Evolutionary conservation across 2,797 vertebrate genomes (phyloP).

Genomic region (Natrix natrix): DNA sequence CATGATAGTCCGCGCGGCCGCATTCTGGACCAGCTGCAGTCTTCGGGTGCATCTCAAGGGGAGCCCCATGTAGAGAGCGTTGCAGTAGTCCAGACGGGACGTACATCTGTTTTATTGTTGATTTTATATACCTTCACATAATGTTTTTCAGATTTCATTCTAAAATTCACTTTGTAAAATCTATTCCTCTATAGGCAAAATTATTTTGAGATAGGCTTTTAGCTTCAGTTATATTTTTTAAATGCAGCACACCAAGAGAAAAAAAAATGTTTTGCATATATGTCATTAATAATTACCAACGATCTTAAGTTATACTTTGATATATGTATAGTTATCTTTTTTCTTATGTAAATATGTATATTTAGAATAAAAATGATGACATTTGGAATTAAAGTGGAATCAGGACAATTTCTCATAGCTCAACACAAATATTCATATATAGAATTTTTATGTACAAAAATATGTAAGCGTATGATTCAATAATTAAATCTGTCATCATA

Average conservation of each 20-base stretch:
- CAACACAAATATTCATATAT: neutral
- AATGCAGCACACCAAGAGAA: constrained; percentile 44
- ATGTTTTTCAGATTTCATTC: constrained; percentile 22
- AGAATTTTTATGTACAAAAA: constrained; percentile 2
- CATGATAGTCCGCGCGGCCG: too few relatives aligned
- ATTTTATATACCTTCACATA: too few relatives aligned
- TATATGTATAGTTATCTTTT: constrained; percentile 28
- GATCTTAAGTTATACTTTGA: constrained; percentile 52
- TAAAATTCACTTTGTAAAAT: constrained; percentile 47
- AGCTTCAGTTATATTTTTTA: constrained; percentile 50
- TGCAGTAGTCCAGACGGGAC: too few relatives aligned
- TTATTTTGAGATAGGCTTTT: constrained; percentile 54
- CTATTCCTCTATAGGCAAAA: constrained; percentile 25
- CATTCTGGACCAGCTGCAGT: too few relatives aligned
- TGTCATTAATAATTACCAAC: constrained; percentile 50
- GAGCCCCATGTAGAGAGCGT: too few relatives aligned
- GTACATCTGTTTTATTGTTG: too few relatives aligned
- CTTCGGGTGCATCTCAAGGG: too few relatives aligned
- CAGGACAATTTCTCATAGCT: neutral
- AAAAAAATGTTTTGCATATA: constrained; percentile 48
- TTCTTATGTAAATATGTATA: neutral
- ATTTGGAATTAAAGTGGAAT: neutral
- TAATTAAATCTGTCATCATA: neutral
- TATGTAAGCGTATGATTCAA: neutral
- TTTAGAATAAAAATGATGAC: constrained; percentile 5